These are phyloP conservation scores for Luehdorfia chinensis DNA, from an alignment of 1,140 invertebrate genomes.

Conservation along the genomic window DNA sequence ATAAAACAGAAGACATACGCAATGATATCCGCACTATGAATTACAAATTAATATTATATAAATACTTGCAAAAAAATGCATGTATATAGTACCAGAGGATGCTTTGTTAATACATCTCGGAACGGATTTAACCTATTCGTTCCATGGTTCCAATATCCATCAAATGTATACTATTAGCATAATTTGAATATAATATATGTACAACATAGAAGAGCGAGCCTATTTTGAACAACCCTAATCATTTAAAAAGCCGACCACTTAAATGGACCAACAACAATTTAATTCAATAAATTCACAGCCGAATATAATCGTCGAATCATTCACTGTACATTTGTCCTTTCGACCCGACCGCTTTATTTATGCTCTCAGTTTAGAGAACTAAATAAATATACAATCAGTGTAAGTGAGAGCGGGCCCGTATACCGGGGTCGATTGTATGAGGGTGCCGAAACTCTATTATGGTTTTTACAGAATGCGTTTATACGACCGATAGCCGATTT, in stretches of 20 bases:
- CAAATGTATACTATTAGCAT: no score
- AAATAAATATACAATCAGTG: slow-evolving; percentile 26
- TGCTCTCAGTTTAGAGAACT: slow-evolving; percentile 18
- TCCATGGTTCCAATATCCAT: no score
- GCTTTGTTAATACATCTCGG: no score
- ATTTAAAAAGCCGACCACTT: background rate
- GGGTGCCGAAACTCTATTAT: background rate
- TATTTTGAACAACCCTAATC: background rate
- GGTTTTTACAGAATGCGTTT: background rate
- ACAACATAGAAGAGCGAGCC: no score
- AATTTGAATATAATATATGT: no score
- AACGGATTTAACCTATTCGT: no score
- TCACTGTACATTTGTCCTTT: slow-evolving; percentile 30
- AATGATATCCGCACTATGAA: no score
- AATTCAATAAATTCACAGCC: slow-evolving; percentile 45
- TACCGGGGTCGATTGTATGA: background rate
- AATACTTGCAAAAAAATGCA: no score
- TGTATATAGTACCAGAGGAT: no score
- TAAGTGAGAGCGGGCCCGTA: slow-evolving; percentile 22
- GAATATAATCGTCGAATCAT: slow-evolving; percentile 50
- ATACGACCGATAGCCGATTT: background rate
- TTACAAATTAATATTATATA: no score
- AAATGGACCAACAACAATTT: slow-evolving; percentile 19
- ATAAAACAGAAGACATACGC: no score
- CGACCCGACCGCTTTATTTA: slow-evolving; percentile 24